phyloP scores from a whole-genome alignment of 2,113 vertebrate species.

The Nyctereutes procyonoides region DNA sequence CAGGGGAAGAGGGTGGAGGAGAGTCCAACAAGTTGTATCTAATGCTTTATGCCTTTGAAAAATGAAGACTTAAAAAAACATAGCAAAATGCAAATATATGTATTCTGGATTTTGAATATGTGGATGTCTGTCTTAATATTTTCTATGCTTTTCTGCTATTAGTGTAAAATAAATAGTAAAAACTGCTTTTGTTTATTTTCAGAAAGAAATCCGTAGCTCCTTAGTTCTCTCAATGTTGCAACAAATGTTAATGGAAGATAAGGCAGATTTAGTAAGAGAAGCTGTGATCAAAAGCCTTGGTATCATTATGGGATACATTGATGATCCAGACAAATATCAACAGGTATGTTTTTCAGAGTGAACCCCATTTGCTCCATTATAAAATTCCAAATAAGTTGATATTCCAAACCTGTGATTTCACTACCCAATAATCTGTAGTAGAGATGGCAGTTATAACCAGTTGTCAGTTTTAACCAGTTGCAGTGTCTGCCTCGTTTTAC shows the following conservation, averaged over 20 bases:
- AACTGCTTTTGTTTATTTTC: constrained; percentile 73
- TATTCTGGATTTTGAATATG: neutral
- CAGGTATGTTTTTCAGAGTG: constrained; percentile 89
- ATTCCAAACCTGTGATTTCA: neutral
- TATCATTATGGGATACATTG: constrained; percentile 98
- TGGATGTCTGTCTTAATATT: neutral
- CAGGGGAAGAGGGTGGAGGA: neutral
- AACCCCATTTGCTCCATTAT: neutral
- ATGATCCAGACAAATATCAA: constrained; percentile 98
- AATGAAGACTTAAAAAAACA: neutral
- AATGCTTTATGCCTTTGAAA: neutral
- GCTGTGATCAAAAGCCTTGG: constrained; percentile 99
- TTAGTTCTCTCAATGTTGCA: constrained; percentile 99
- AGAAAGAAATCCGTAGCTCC: constrained; percentile 99
- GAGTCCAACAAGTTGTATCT: neutral
- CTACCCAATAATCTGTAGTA: neutral
- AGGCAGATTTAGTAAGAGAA: constrained; percentile 98
- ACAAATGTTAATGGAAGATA: constrained; percentile 99
- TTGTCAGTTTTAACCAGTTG: neutral
- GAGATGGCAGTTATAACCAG: neutral
- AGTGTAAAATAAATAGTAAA: constrained; percentile 54
- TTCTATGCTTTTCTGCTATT: constrained; percentile 33
- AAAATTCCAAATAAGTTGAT: neutral
- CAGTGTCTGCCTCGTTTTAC: neutral
- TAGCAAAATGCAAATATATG: neutral